A percentile compares a stretch with the other conserved stretches of the same genome.
These are phyloP conservation scores for Nothocercus nigrocapillus DNA, from an alignment of 2,113 vertebrate genomes.

Conservation along the genomic window DNA sequence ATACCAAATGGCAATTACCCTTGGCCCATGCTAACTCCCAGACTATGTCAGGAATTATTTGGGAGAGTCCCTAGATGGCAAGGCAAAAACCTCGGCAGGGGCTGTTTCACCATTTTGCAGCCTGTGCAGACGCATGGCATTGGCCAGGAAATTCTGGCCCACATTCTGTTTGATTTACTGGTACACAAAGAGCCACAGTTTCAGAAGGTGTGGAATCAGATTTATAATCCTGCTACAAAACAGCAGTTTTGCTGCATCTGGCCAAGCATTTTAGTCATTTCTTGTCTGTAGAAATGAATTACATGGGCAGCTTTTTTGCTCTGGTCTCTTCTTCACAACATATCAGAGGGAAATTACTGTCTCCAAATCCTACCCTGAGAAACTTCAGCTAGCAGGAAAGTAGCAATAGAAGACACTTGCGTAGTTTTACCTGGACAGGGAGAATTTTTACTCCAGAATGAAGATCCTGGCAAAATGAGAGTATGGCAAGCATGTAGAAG, in stretches of 20 bases:
- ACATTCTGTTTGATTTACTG: neutral
- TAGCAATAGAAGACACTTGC: neutral
- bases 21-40: neutral
- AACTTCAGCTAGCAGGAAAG: neutral
- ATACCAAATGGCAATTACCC: neutral
- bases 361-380: neutral
- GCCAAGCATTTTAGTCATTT: neutral
- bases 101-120: neutral
- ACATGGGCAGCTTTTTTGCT: neutral
- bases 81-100: neutral
- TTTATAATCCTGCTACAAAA: neutral
- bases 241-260: neutral
- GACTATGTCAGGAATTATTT: neutral
- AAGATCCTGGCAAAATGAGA: neutral
- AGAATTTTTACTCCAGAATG: neutral
- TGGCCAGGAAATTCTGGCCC: neutral
- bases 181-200: rapidly evolving
- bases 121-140: neutral
- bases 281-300: neutral
- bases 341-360: neutral
- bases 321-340: neutral
- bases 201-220: neutral
- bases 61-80: neutral
- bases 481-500: neutral
- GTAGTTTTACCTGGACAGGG: neutral